phyloP scores from a whole-genome alignment of 2,888 invertebrate genomes.

The Diaphora mendica region DNA sequence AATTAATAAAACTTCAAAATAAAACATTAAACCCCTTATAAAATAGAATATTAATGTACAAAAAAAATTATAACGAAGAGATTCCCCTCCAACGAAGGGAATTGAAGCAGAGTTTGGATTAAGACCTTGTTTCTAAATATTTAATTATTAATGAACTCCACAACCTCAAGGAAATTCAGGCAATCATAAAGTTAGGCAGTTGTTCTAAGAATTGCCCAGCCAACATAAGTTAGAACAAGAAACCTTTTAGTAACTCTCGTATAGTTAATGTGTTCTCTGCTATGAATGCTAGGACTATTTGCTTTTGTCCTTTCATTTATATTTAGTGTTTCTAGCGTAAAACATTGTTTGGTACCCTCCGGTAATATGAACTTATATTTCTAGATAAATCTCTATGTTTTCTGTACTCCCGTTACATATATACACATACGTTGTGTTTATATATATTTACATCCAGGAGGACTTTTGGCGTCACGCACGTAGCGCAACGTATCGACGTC shows the following conservation, averaged over 20 bases:
- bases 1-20: not conserved
- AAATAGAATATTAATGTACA: not conserved
- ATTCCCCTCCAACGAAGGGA: conserved; percentile 9
- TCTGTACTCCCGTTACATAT: too few relatives aligned
- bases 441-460: too few relatives aligned
- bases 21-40: not conserved
- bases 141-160: conserved; percentile 20
- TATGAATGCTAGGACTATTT: not conserved
- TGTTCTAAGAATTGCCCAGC: conserved; percentile 10
- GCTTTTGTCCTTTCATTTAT: not conserved
- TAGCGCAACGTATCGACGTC: too few relatives aligned
- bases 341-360: not conserved
- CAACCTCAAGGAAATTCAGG: conserved; percentile 20
- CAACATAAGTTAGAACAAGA: conserved; percentile 1
- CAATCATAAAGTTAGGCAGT: conserved; percentile 21
- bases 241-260: conserved; percentile 3
- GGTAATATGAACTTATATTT: too few relatives aligned
- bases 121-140: conserved; percentile 15
- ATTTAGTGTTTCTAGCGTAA: not conserved
- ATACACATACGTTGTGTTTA: too few relatives aligned
- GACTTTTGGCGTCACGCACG: too few relatives aligned
- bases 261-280: conserved; percentile 4
- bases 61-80: conserved; percentile 4
- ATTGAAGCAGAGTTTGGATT: conserved; percentile 13
- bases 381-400: too few relatives aligned